These are phyloP conservation scores for Fringilla coelebs DNA, from an alignment of 2,797 vertebrate species.

Conservation along the genomic window DNA sequence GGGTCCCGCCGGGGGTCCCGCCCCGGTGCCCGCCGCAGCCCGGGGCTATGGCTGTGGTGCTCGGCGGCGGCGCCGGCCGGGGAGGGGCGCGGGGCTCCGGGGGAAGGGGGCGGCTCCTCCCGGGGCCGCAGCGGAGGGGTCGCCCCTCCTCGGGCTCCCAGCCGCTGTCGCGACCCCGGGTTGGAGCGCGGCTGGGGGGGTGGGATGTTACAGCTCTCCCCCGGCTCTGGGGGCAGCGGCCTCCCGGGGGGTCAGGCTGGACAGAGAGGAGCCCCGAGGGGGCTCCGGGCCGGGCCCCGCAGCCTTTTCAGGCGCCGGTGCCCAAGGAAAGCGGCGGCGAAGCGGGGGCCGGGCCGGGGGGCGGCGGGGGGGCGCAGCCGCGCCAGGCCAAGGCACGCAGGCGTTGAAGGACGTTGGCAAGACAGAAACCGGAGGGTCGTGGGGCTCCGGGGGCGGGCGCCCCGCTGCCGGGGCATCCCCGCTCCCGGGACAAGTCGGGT, in stretches of 20 bases:
- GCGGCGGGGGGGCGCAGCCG: background rate
- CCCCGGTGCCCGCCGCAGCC: background rate
- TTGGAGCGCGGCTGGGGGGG: background rate
- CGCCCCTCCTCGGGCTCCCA: background rate
- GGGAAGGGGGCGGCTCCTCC: background rate
- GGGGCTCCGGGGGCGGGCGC: background rate
- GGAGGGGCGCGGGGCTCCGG: background rate
- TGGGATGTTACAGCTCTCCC: background rate
- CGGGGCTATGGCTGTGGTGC: conserved; percentile 43
- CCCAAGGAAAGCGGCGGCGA: background rate
- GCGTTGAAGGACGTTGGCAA: conserved; percentile 82
- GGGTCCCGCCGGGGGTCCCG: background rate
- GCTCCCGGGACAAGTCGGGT: background rate
- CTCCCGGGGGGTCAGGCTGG: background rate
- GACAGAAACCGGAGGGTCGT: conserved; percentile 72
- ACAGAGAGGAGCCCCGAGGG: background rate
- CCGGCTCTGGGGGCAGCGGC: background rate
- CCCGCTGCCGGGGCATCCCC: background rate
- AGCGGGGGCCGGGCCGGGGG: background rate
- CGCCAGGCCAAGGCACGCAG: conserved; percentile 88
- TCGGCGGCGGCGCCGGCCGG: background rate
- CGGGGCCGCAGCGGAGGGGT: background rate
- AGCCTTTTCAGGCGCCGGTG: background rate
- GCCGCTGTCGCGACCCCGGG: background rate
- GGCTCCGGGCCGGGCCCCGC: background rate